Base-by-base conservation (phyloP, 2,888 invertebrate genomes). In the Tyria jacobaeae region DNA sequence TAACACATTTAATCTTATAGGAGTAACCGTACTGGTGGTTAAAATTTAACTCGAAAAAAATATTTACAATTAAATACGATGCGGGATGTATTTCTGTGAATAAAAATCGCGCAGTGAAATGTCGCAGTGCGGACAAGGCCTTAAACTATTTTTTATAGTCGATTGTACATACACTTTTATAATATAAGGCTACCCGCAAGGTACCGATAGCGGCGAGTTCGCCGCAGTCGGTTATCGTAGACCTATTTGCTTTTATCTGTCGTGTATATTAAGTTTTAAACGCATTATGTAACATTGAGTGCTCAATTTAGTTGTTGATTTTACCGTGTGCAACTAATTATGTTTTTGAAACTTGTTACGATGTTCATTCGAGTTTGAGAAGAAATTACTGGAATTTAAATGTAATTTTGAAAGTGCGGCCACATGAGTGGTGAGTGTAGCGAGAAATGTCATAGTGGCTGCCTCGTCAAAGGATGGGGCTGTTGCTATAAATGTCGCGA, bases 261-360 rank as follows among this genome's bases (percentile, higher is more conserved):
- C 73, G 71, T 58, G 66, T 73, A 70, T 76, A 76, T 71, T 76
- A 76, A 75, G 77, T 73, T 76, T 72, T 77, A 76, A 76, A 71
- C 72, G 68, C 78, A 72, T 70, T 74, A 70, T 73, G 63, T 76
- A 75, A 76, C 76, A 79, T 78, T 82, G 86, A 86, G 89, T 90
- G 89, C 89, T 90, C 89, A 90, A 89, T 89, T 86, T 84, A 81
- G 80, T 87, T 86, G 79, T 79, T 81, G 85, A 82, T 85, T 85
- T 74, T 69, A 72, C 66, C 66, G 80, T 78, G 83, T 83, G 84
- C 78, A 73, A 84, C 80, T 86, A 82, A 83, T 78, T 75, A 66
- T 77, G 63, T 73, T 79, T 71, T 70, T 65, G 60, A 61, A 57
- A 64, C 71, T 69, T 75, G 67, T 62, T 63, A 64, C 65, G 74